Percentiles rank a stretch among this genome's conserved stretches.
phyloP scores from a whole-genome alignment of 2,797 vertebrate genomes.

The Macropus fuliginosus region DNA sequence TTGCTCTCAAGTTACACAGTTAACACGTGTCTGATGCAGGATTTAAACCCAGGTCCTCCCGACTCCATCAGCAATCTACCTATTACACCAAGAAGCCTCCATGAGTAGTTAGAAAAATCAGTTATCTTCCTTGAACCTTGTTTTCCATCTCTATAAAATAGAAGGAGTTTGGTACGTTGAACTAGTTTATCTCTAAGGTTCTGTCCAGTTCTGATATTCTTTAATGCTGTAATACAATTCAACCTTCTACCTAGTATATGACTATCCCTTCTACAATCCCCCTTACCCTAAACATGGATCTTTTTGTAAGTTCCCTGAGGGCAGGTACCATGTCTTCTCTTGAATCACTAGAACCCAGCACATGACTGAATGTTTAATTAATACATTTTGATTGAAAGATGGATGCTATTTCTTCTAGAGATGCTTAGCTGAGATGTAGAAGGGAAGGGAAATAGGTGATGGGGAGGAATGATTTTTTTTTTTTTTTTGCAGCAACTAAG shows the following conservation, averaged over 20 bases:
- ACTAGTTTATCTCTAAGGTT: not conserved
- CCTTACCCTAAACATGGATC: not conserved
- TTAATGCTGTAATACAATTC: not conserved
- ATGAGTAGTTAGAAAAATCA: not conserved
- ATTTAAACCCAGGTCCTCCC: not conserved
- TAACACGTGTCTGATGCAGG: not conserved
- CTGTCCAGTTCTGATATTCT: not conserved
- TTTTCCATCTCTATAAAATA: not conserved
- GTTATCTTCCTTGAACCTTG: not conserved
- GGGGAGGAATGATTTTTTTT: constrained; percentile 4
- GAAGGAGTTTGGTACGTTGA: not conserved
- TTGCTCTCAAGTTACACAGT: not conserved
- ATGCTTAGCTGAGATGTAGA: not conserved
- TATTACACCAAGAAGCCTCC: not conserved
- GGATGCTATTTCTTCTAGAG: not conserved
- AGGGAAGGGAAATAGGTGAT: not conserved
- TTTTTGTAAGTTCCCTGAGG: not conserved
- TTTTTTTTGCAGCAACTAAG: constrained; percentile 14
- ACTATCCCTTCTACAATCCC: not conserved
- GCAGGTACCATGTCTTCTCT: not conserved
- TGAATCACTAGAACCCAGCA: not conserved
- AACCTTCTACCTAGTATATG: not conserved
- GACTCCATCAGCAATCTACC: not conserved
- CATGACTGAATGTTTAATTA: not conserved
- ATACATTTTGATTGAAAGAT: not conserved